phyloP scores from a whole-genome alignment of 2,113 vertebrate species.

The Anoplopoma fimbria region DNA sequence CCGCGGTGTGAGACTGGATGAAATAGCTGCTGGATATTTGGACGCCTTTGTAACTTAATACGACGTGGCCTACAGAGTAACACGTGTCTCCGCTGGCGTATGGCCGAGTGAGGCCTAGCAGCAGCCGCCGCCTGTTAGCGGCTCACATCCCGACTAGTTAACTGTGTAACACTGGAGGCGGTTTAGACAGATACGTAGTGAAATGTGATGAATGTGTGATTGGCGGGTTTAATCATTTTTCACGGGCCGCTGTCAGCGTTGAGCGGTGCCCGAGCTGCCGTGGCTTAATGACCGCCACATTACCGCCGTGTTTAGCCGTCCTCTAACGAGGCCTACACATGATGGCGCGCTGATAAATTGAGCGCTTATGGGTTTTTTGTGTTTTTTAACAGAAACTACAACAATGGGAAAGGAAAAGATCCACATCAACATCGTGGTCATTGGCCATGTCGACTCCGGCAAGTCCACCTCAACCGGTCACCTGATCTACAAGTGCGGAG shows the following conservation, averaged over 20 bases:
- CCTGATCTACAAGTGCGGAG: conserved; percentile 89
- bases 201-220: not conserved
- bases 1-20: conserved; percentile 20
- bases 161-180: not conserved
- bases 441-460: conserved; percentile 89
- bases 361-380: not conserved
- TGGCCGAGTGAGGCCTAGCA: conserved; percentile 76
- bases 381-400: conserved; percentile 68
- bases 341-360: rapidly evolving
- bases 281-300: not conserved
- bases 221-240: not conserved
- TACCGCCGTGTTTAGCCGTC: too few species aligned
- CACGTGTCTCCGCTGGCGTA: conserved; percentile 82
- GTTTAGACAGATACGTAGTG: not conserved
- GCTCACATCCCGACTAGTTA: not conserved
- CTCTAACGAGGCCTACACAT: not conserved
- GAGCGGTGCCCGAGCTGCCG: too few species aligned
- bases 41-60: conserved; percentile 74
- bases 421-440: conserved; percentile 90
- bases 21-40: conserved; percentile 51
- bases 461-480: conserved; percentile 89
- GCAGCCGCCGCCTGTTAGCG: conserved; percentile 13
- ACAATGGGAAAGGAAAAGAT: conserved; percentile 87
- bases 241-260: not conserved
- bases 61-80: conserved; percentile 76